Evolutionary conservation across 2,797 vertebrate genomes (phyloP).

Genomic region (Pogonophryne albipinna): DNA sequence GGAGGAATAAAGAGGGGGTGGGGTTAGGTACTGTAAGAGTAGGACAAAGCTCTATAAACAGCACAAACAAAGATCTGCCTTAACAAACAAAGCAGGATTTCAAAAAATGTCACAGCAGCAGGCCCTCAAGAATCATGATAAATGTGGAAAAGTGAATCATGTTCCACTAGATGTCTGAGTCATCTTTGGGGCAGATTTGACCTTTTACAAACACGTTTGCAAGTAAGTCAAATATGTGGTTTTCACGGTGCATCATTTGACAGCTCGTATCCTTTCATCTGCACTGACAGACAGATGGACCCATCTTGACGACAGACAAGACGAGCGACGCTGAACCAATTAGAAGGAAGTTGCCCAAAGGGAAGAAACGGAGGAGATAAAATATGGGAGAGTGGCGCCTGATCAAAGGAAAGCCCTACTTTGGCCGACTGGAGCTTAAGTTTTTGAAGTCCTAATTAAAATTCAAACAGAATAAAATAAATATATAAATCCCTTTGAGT

Average conservation of each 20-base stretch:
- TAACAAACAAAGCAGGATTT: conserved; percentile 26
- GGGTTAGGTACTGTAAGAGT: not conserved
- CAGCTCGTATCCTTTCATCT: conserved; percentile 75
- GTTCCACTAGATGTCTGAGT: conserved; percentile 39
- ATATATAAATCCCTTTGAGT: conserved; percentile 73
- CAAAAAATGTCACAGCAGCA: conserved; percentile 1
- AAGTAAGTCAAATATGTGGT: conserved; percentile 10
- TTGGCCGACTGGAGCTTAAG: conserved; percentile 63
- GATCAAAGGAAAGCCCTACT: conserved; percentile 84
- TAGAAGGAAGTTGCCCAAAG: conserved; percentile 77
- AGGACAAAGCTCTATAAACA: conserved; percentile 39
- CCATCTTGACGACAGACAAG: conserved; percentile 73
- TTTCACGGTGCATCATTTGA: conserved; percentile 25
- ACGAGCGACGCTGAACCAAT: conserved; percentile 73
- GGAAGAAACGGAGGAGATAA: conserved; percentile 62
- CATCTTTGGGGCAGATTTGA: conserved; percentile 31
- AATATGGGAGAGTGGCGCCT: conserved; percentile 68
- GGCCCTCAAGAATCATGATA: conserved; percentile 18
- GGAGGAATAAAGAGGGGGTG: conserved; percentile 45
- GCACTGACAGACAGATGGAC: conserved; percentile 70
- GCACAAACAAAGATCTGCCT: conserved; percentile 42
- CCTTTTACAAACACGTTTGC: conserved; percentile 14
- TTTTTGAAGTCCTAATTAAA: conserved; percentile 86
- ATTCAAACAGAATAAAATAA: conserved; percentile 79
- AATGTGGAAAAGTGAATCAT: conserved; percentile 19